Percentiles rank a stretch among this genome's conserved stretches.
phyloP scores from a whole-genome alignment of 35 echinoderm and acorn worm genomes.

The Strongylocentrotus purpuratus region DNA sequence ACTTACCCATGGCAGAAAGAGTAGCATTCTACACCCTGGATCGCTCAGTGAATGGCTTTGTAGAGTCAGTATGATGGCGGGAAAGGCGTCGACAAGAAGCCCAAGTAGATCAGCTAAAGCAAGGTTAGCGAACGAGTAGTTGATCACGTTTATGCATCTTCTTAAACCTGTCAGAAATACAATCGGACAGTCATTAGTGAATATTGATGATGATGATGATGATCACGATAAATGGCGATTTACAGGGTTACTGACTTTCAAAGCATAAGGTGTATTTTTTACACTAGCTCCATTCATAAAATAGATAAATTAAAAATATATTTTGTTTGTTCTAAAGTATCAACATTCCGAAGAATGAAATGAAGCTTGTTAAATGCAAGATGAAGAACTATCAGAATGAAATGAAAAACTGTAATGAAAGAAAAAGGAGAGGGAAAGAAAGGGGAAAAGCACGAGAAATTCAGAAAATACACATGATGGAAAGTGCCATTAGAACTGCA shows the following conservation, averaged over 20 bases:
- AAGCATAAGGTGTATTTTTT: too few species aligned
- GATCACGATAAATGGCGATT: too few species aligned
- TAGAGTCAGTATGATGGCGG: slow-evolving; percentile 47
- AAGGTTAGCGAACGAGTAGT: slow-evolving; percentile 84
- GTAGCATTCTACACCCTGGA: not conserved
- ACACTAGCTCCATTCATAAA: too few species aligned
- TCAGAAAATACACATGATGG: too few species aligned
- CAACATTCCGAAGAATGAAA: too few species aligned
- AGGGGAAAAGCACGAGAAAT: not conserved
- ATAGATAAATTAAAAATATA: too few species aligned
- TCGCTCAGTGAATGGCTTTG: not conserved
- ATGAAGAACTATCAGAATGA: not conserved
- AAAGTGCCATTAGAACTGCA: too few species aligned
- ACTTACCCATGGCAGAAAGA: slow-evolving; percentile 38
- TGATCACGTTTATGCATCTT: slow-evolving; percentile 84
- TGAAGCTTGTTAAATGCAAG: too few species aligned
- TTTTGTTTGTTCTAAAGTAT: too few species aligned
- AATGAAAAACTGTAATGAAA: not conserved
- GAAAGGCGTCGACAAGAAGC: slow-evolving; percentile 68
- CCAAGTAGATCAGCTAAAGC: slow-evolving; percentile 75
- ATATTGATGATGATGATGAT: not conserved
- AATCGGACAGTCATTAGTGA: not conserved
- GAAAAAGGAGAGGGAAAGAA: not conserved
- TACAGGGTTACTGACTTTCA: too few species aligned
- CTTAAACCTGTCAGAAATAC: not conserved